phyloP scores from a whole-genome alignment of 2,888 invertebrate species.

The Andrena haemorrhoa region DNA sequence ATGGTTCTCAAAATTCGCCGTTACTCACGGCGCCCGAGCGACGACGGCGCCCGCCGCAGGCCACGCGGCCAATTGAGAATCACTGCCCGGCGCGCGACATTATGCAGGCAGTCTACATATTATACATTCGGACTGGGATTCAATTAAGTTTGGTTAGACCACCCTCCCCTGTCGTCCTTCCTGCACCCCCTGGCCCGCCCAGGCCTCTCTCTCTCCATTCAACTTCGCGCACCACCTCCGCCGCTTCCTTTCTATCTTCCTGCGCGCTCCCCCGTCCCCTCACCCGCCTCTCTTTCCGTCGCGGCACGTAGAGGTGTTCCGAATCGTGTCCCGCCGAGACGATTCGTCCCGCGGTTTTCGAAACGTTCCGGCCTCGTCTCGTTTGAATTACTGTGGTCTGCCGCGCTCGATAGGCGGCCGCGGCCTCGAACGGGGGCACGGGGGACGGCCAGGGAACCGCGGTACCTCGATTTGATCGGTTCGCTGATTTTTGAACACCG shows the following conservation, averaged over 20 bases:
- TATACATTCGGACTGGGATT: constrained; percentile 85
- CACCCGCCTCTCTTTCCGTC: constrained; percentile 1
- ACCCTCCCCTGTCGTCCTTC: constrained; percentile 57
- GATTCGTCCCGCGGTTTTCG: constrained; percentile 61
- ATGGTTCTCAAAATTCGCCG: constrained; percentile 82
- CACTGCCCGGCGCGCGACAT: constrained; percentile 82
- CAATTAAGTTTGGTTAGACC: constrained; percentile 85
- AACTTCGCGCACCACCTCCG: constrained; percentile 54
- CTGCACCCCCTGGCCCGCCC: constrained; percentile 49
- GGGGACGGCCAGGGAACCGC: constrained; percentile 11
- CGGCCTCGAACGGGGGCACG: not conserved
- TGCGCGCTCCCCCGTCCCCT: not conserved
- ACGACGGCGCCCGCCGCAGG: constrained; percentile 23
- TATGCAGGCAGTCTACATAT: constrained; percentile 85
- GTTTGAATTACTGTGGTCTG: constrained; percentile 55
- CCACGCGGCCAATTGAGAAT: constrained; percentile 69
- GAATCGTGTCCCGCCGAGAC: constrained; percentile 71
- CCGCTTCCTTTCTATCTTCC: constrained; percentile 50
- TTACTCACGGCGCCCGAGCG: constrained; percentile 25
- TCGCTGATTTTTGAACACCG: constrained; percentile 41
- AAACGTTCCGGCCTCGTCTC: constrained; percentile 41
- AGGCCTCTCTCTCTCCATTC: constrained; percentile 52
- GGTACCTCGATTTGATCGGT: constrained; percentile 36
- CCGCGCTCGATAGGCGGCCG: constrained; percentile 46
- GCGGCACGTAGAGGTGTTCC: constrained; percentile 74